Base-by-base conservation (phyloP, 1,140 invertebrate species). In the Gonatopus flavifemur region DNA sequence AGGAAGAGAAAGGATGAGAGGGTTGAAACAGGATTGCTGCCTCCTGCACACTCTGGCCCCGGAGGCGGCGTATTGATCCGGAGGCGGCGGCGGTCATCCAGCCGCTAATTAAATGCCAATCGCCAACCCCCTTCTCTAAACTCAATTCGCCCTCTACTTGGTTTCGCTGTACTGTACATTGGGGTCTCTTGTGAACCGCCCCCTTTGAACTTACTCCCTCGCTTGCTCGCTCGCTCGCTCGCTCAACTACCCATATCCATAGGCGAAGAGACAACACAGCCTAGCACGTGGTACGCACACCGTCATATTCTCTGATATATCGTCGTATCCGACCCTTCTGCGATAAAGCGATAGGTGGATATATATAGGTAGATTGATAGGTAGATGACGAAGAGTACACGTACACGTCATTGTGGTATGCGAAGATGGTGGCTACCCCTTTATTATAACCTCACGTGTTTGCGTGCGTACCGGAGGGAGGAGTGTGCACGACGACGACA, bases 61-160 rank as follows among this genome's bases (percentile, higher is more conserved):
- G 55, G 67, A 65, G 67, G 66, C 61, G 55, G 58, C 58, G 71
- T 74, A 74, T 74, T 72, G 70, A 74, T 74, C 70, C 67, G 63
- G 69, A 72, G 67, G 76, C 73, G 74, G 72, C 66, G 65, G 72
- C 70, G 74, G 74, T 70, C 74, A 72, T 72, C 67, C 69, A 65
- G 70, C 68, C 70, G 69, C 72, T 78, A 77, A 77, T 78, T 78
- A 78, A 78, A 78, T 77, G 76, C 76, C 76, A 78, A 78, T 78
- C 74, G 76, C 69, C 70, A 62, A 67, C 66, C 70, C 66, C 62
- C 40, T 49, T 33, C 45, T 49, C 61, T 52, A 57, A 53, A 58
- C 65, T 67, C 63, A 41, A 65, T 66, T 67, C 63, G 55, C 58
- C 64, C 62, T 65, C 62, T 55, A 45, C 55, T 56, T 55, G 48